phyloP scores from a whole-genome alignment of 2,113 vertebrate genomes.

The Tachysurus vachellii region DNA sequence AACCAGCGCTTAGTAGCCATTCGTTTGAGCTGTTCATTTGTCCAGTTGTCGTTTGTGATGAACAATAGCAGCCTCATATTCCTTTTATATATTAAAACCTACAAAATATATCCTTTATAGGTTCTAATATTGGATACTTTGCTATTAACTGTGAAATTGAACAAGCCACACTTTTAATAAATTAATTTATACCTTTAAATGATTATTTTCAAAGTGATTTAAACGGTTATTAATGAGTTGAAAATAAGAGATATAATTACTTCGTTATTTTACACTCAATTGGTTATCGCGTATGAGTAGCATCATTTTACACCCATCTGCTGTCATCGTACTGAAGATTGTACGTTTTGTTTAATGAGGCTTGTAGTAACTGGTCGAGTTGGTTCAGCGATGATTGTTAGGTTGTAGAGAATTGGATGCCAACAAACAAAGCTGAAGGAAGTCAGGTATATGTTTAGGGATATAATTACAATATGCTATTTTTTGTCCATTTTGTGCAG shows the following conservation, averaged over 20 bases:
- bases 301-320: neutral
- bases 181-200: neutral
- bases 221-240: neutral
- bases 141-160: neutral
- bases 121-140: neutral
- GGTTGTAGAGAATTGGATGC: neutral
- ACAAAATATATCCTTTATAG: neutral
- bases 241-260: too few species aligned
- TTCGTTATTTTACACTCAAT: too few species aligned
- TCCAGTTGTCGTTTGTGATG: neutral
- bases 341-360: neutral
- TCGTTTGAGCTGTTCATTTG: neutral
- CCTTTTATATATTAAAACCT: neutral
- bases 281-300: too few species aligned
- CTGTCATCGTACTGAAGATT: neutral
- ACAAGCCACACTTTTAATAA: neutral
- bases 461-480: neutral
- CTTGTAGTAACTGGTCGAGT: neutral
- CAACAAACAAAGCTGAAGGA: neutral
- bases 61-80: neutral
- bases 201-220: neutral
- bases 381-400: neutral
- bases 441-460: neutral
- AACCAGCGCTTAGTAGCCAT: neutral
- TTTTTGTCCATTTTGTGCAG: neutral